These are phyloP conservation scores for Pseudochirops corinnae DNA, from an alignment of 2,797 vertebrate species.

Conservation along the genomic window DNA sequence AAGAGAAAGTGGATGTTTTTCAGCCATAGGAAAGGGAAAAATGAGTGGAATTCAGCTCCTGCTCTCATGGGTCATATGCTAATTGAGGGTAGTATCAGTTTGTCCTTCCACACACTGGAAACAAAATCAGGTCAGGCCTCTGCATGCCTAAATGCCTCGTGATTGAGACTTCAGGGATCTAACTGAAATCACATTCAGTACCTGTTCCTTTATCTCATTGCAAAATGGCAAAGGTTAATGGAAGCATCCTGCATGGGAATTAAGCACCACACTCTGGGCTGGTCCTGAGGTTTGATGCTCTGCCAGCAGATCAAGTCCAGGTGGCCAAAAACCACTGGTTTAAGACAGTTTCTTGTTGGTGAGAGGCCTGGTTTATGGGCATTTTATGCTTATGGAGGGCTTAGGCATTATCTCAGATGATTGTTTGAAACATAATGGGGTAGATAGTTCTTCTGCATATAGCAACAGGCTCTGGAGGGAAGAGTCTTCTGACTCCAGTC, in stretches of 20 bases:
- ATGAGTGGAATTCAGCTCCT: neutral
- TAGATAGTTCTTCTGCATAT: neutral
- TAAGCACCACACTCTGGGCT: neutral
- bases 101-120: neutral
- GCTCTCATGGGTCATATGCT: neutral
- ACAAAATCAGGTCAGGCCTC: neutral
- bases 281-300: neutral
- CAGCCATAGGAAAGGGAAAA: neutral
- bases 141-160: neutral
- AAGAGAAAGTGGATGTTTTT: neutral
- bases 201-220: neutral
- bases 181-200: neutral
- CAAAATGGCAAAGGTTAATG: neutral
- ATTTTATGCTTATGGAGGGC: neutral
- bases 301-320: neutral
- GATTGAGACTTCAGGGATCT: neutral
- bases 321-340: neutral
- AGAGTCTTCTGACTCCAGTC: neutral
- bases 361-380: neutral
- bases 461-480: neutral
- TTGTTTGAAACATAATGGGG: neutral
- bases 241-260: neutral
- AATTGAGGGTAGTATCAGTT: neutral
- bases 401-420: neutral
- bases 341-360: neutral